Percentiles rank a stretch among this genome's conserved stretches.
These are phyloP conservation scores for Orthonevra nobilis DNA, from an alignment of 2,888 invertebrate species.

Conservation along the genomic window DNA sequence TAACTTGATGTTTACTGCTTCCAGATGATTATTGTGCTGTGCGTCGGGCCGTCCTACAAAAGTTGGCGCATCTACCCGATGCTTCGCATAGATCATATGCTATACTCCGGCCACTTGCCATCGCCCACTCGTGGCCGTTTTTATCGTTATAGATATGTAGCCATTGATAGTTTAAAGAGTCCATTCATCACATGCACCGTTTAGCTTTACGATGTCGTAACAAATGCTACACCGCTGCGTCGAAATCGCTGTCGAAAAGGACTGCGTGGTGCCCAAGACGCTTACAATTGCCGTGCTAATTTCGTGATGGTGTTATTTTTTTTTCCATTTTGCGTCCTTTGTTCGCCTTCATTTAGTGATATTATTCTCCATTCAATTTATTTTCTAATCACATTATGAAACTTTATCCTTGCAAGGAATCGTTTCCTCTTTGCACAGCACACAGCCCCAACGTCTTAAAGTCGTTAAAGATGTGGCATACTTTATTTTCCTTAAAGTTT, in stretches of 20 bases:
- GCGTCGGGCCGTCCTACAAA: conserved; percentile 5
- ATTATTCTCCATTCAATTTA: conserved; percentile 32
- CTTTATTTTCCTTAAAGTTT: conserved; percentile 46
- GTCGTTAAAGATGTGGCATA: conserved; percentile 36
- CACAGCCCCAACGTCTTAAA: conserved; percentile 16
- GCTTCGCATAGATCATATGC: conserved; percentile 30
- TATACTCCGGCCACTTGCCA: conserved; percentile 11
- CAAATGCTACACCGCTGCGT: conserved; percentile 16
- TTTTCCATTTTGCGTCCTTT: not conserved
- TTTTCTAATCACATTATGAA: conserved; percentile 51
- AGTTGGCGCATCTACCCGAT: conserved; percentile 12
- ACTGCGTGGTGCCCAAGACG: too few relatives aligned
- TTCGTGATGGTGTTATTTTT: too few relatives aligned
- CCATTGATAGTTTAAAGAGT: conserved; percentile 37
- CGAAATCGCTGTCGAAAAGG: too few relatives aligned
- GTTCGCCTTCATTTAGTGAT: conserved; percentile 10
- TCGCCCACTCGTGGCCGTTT: conserved; percentile 39
- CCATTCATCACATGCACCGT: not conserved
- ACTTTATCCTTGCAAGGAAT: conserved; percentile 43
- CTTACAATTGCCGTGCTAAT: conserved; percentile 28
- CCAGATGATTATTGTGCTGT: conserved; percentile 49
- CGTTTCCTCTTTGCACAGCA: conserved; percentile 1
- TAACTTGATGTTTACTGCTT: conserved; percentile 57
- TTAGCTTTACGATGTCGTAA: conserved; percentile 22
- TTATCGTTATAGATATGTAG: conserved; percentile 16